Conservation (phyloP, 2,797 vertebrate genomes). For the Oreonectes daqikongensis region DNA sequence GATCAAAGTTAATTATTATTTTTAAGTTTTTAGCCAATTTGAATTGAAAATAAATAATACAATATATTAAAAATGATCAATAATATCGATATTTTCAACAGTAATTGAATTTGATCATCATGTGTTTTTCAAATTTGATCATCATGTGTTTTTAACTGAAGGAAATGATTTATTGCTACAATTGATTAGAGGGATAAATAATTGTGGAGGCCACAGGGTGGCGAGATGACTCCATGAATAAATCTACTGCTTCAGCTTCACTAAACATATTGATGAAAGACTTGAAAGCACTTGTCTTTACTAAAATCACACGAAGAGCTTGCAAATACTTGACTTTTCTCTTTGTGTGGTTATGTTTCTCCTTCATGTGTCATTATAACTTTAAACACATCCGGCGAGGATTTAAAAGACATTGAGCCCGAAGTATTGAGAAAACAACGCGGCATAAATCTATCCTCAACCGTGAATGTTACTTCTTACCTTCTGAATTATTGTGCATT, state of each 20-base stretch:
- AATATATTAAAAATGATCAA: background rate
- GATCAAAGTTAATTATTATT: no score
- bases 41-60: background rate
- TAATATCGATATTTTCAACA: background rate
- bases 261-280: slow-evolving; percentile 75
- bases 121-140: background rate
- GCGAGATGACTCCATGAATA: slow-evolving; percentile 78
- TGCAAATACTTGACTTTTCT: slow-evolving; percentile 86
- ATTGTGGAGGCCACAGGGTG: slow-evolving; percentile 72
- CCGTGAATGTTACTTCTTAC: background rate
- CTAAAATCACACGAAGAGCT: slow-evolving; percentile 85
- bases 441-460: slow-evolving; percentile 45
- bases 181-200: background rate
- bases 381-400: slow-evolving; percentile 78
- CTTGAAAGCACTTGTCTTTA: slow-evolving; percentile 84
- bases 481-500: background rate
- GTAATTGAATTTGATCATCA: background rate
- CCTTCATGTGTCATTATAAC: slow-evolving; percentile 80
- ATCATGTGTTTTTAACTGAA: background rate
- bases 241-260: slow-evolving; percentile 51
- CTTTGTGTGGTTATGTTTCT: slow-evolving; percentile 81
- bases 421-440: slow-evolving; percentile 53
- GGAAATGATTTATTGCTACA: background rate
- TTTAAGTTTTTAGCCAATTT: background rate
- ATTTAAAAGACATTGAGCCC: slow-evolving; percentile 69